Percentiles rank a stretch among this genome's conserved stretches.
Conservation (phyloP, 1,140 invertebrate species). For the Drosophila pandora region DNA sequence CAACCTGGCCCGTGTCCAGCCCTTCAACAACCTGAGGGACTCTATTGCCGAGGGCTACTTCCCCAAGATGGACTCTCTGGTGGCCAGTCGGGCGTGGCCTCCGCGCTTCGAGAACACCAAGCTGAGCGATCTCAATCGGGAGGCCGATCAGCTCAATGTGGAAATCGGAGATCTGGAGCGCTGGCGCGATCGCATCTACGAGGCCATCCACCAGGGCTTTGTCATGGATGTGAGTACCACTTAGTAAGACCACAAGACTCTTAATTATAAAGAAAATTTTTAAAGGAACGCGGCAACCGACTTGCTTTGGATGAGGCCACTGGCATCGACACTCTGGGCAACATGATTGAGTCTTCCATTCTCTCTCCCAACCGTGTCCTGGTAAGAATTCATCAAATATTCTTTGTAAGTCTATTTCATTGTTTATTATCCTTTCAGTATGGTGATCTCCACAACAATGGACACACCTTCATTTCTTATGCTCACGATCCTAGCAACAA, state of each 20-base stretch:
- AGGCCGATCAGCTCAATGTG: constrained; percentile 87
- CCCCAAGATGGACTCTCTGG: constrained; percentile 88
- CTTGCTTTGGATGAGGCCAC: constrained; percentile 86
- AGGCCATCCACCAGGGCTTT: constrained; percentile 89
- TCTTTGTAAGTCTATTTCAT: background rate
- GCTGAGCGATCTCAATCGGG: constrained; percentile 87
- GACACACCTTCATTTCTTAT: constrained; percentile 87
- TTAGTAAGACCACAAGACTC: background rate
- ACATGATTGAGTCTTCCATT: constrained; percentile 90
- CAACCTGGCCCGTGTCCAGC: constrained; percentile 85
- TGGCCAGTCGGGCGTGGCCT: constrained; percentile 87
- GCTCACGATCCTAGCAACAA: constrained; percentile 90
- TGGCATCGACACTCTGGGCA: constrained; percentile 92
- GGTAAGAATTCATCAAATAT: constrained; percentile 84
- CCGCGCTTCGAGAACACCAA: constrained; percentile 86
- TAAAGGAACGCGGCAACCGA: constrained; percentile 84
- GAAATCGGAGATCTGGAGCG: constrained; percentile 89
- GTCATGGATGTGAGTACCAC: constrained; percentile 85
- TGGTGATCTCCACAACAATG: constrained; percentile 90
- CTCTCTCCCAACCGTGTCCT: constrained; percentile 88
- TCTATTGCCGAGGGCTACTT: constrained; percentile 89
- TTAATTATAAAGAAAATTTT: background rate
- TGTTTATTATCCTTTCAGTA: constrained; percentile 84
- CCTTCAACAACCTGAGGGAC: constrained; percentile 86
- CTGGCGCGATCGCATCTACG: constrained; percentile 90